phyloP scores from a whole-genome alignment of 2,888 invertebrate genomes.

The Watsonalla cultraria region DNA sequence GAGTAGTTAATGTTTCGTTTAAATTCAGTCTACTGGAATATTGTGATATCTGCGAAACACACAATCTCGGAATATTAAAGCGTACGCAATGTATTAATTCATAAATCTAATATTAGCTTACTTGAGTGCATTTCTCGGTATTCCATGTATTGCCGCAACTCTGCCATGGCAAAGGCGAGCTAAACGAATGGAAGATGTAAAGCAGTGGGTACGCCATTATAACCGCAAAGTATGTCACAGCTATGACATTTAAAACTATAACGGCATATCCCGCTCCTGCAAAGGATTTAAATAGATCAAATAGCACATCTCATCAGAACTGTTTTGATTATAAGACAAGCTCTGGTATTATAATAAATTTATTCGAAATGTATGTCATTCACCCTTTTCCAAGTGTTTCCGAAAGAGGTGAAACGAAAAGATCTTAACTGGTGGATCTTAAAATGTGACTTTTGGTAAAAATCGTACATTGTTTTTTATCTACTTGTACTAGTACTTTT shows the following conservation, averaged over 20 bases:
- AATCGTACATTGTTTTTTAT: no score
- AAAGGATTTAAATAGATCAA: constrained; percentile 8
- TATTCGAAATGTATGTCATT: no score
- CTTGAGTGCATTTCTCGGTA: constrained; percentile 84
- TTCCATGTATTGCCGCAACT: constrained; percentile 91
- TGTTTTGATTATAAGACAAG: not conserved
- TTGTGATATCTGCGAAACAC: constrained; percentile 56
- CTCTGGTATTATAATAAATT: no score
- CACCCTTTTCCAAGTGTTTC: no score
- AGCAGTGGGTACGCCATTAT: constrained; percentile 91
- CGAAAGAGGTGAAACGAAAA: no score
- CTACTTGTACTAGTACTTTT: no score
- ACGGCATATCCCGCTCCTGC: constrained; percentile 92
- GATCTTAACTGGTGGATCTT: no score
- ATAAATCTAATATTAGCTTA: constrained; percentile 36
- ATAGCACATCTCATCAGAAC: constrained; percentile 9
- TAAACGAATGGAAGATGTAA: constrained; percentile 86
- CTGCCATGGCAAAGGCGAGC: constrained; percentile 85
- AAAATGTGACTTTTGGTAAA: no score
- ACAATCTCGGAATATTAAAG: not conserved
- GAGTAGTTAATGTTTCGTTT: constrained; percentile 76
- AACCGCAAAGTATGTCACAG: constrained; percentile 90
- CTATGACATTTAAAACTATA: constrained; percentile 87
- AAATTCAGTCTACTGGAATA: constrained; percentile 46
- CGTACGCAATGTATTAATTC: constrained; percentile 6